Evolutionary conservation across 2,113 vertebrate species (phyloP).

Genomic region (Charadrius vociferus): DNA sequence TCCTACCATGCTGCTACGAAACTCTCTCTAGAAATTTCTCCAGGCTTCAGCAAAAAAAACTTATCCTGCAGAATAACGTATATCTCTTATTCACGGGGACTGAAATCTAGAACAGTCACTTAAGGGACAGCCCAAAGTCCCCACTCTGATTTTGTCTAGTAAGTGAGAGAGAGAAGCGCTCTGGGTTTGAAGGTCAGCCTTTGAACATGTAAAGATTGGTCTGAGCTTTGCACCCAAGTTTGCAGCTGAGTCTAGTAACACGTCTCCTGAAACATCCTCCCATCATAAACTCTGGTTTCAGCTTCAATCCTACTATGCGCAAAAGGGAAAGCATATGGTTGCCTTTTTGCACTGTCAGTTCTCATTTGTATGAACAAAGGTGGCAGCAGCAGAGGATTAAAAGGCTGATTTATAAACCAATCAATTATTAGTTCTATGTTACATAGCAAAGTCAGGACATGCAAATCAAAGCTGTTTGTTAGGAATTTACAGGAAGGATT

Average conservation of each 20-base stretch:
- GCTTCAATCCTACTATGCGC: fast-evolving
- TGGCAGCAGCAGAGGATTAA: neutral
- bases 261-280: neutral
- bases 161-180: neutral
- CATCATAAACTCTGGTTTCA: neutral
- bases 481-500: conserved; percentile 12
- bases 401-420: conserved; percentile 6
- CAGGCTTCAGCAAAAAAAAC: neutral
- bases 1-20: neutral
- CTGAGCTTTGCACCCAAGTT: neutral
- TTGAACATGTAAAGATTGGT: fast-evolving
- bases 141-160: neutral
- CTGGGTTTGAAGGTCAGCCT: neutral
- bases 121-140: neutral
- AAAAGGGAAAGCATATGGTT: neutral
- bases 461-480: conserved; percentile 61
- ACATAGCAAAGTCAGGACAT: conserved; percentile 63
- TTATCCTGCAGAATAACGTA: neutral
- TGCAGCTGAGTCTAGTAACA: neutral
- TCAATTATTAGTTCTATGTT: neutral
- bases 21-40: neutral
- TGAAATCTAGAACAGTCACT: neutral
- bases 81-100: neutral
- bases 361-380: neutral
- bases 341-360: neutral